Percentiles rank a stretch among this genome's conserved stretches.
Evolutionary conservation across 2,888 invertebrate species (phyloP).

Genomic region (Odontocerum albicorne): DNA sequence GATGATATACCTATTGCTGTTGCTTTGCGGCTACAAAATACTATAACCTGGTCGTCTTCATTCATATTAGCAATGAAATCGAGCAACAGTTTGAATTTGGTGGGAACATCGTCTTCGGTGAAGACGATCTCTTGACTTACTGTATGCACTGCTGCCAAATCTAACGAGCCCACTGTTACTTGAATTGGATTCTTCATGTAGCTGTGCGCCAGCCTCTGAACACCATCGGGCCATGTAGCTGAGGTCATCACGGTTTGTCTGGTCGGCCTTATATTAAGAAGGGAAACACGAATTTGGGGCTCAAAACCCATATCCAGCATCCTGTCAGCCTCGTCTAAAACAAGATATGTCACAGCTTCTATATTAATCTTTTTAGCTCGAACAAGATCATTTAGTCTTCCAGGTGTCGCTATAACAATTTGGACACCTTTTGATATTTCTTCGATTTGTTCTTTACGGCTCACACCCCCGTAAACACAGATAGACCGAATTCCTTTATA

Average conservation of each 20-base stretch:
- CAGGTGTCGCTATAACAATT: slow-evolving; percentile 94
- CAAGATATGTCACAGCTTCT: slow-evolving; percentile 80
- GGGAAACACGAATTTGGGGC: slow-evolving; percentile 81
- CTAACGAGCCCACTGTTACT: slow-evolving; percentile 84
- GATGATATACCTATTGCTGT: slow-evolving; percentile 82
- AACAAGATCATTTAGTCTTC: slow-evolving; percentile 88
- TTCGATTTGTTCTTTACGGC: slow-evolving; percentile 76
- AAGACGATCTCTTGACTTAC: slow-evolving; percentile 81
- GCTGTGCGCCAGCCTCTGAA: slow-evolving; percentile 78
- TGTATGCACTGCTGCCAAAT: slow-evolving; percentile 86
- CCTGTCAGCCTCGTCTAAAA: slow-evolving; percentile 90
- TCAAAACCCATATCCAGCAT: slow-evolving; percentile 90
- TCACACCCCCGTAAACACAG: slow-evolving; percentile 91
- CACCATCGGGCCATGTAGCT: slow-evolving; percentile 93
- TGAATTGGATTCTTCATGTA: slow-evolving; percentile 91
- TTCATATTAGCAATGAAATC: slow-evolving; percentile 72
- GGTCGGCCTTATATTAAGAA: slow-evolving; percentile 82
- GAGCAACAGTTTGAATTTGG: slow-evolving; percentile 66
- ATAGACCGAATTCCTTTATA: slow-evolving; percentile 86
- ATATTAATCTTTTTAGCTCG: slow-evolving; percentile 71
- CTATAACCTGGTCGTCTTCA: slow-evolving; percentile 79
- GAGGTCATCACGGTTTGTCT: slow-evolving; percentile 96
- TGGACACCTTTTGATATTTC: slow-evolving; percentile 79
- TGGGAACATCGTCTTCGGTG: slow-evolving; percentile 60
- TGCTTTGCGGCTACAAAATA: slow-evolving; percentile 88